Conservation (phyloP, 2,888 invertebrate species). For the Lasioglossum zephyrum region DNA sequence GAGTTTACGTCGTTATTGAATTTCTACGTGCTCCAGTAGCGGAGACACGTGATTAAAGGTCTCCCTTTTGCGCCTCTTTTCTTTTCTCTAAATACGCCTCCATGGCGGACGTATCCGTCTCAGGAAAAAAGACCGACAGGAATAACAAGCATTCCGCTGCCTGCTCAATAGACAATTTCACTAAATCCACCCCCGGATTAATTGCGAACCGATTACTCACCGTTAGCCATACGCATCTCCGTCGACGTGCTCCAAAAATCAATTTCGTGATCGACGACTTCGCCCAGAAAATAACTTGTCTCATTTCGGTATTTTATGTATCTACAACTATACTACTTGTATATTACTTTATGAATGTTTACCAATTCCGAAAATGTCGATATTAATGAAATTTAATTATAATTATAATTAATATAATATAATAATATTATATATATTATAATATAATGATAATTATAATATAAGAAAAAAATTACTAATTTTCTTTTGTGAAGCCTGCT, state of each 20-base stretch:
- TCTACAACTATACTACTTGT: too few relatives aligned
- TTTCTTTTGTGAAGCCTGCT: too few relatives aligned
- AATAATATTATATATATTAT: too few relatives aligned
- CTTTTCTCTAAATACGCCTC: conserved; percentile 20
- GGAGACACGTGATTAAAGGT: conserved; percentile 59
- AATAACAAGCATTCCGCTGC: neutral
- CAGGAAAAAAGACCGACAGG: neutral
- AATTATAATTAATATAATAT: too few relatives aligned
- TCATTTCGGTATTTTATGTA: too few relatives aligned
- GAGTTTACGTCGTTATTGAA: conserved; percentile 70
- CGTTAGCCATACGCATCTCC: neutral
- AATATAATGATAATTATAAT: too few relatives aligned
- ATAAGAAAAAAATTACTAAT: too few relatives aligned
- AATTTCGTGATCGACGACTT: neutral
- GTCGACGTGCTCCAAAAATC: neutral
- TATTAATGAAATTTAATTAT: too few relatives aligned
- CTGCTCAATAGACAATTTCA: neutral
- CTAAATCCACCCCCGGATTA: neutral
- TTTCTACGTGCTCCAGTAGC: conserved; percentile 64
- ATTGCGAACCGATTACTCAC: conserved; percentile 6
- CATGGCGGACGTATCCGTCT: neutral
- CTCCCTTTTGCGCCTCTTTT: conserved; percentile 36
- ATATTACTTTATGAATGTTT: too few relatives aligned
- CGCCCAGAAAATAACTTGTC: too few relatives aligned
- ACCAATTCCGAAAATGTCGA: too few relatives aligned